phyloP scores from a whole-genome alignment of 2,113 vertebrate species.

The Tiliqua scincoides region DNA sequence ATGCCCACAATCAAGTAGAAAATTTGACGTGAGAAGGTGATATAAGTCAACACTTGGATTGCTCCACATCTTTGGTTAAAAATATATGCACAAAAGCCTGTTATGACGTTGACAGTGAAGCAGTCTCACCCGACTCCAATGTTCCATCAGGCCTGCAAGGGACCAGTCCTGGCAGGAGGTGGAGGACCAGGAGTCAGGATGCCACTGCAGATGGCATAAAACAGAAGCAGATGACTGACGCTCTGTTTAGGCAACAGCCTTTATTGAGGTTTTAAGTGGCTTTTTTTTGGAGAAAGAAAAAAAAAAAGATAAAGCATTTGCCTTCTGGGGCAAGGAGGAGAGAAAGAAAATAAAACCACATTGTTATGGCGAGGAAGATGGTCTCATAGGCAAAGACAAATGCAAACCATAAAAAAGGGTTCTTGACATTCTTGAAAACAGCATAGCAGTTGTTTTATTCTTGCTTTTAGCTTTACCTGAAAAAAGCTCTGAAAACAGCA shows the following conservation, averaged over 20 bases:
- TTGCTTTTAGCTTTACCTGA: slow-evolving; percentile 73
- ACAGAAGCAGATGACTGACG: slow-evolving; percentile 79
- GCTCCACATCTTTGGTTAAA: slow-evolving; percentile 93
- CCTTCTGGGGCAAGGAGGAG: slow-evolving; percentile 27
- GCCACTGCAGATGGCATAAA: slow-evolving; percentile 79
- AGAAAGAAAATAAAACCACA: slow-evolving; percentile 73
- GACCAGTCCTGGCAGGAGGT: slow-evolving; percentile 80
- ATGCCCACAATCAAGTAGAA: slow-evolving; percentile 70
- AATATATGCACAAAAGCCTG: slow-evolving; percentile 83
- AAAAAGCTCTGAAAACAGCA: slow-evolving; percentile 75
- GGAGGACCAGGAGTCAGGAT: slow-evolving; percentile 75
- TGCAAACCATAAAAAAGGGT: slow-evolving; percentile 74
- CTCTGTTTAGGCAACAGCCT: slow-evolving; percentile 82
- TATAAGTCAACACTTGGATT: slow-evolving; percentile 81
- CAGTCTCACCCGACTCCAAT: slow-evolving; percentile 76
- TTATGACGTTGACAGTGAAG: slow-evolving; percentile 81
- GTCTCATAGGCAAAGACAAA: slow-evolving; percentile 64
- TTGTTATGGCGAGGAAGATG: slow-evolving; percentile 69
- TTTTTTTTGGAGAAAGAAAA: slow-evolving; percentile 61
- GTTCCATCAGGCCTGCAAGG: slow-evolving; percentile 79
- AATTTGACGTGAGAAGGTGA: slow-evolving; percentile 73
- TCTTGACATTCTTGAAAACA: slow-evolving; percentile 71
- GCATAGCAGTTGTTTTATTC: slow-evolving; percentile 66
- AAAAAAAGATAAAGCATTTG: slow-evolving; percentile 37
- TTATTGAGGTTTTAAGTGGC: slow-evolving; percentile 83